phyloP scores from a whole-genome alignment of 2,113 vertebrate species.

The Scomber colias region DNA sequence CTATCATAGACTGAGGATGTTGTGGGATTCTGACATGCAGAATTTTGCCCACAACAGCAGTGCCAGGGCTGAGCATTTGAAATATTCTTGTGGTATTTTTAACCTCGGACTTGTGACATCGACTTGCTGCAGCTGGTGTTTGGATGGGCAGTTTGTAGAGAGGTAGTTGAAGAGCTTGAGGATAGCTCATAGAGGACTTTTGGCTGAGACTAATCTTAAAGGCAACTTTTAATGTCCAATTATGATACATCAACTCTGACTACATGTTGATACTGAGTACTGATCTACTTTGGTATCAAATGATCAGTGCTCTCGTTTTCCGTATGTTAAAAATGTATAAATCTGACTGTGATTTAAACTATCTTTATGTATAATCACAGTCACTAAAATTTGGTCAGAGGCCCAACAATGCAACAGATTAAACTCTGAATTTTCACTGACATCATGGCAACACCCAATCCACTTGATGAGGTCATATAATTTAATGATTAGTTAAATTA shows the following conservation, averaged over 20 bases:
- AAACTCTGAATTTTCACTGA: too few relatives aligned
- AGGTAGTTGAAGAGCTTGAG: background rate
- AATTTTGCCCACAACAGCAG: slow-evolving; percentile 3
- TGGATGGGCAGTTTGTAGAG: background rate
- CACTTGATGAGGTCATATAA: too few relatives aligned
- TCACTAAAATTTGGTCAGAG: too few relatives aligned
- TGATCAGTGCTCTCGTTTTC: too few relatives aligned
- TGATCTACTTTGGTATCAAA: too few relatives aligned
- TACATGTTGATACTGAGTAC: too few relatives aligned
- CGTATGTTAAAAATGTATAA: too few relatives aligned
- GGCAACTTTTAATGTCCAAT: background rate
- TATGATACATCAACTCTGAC: background rate
- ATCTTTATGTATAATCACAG: too few relatives aligned
- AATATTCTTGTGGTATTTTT: slow-evolving; percentile 17
- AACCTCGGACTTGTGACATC: slow-evolving; percentile 5
- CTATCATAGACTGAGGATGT: slow-evolving; percentile 28
- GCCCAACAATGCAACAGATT: too few relatives aligned
- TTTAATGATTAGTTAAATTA: too few relatives aligned
- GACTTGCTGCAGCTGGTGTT: slow-evolving; percentile 1
- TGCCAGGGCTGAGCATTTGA: slow-evolving; percentile 21
- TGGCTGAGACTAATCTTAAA: background rate
- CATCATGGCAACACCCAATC: too few relatives aligned
- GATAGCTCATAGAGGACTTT: background rate
- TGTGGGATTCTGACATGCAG: slow-evolving; percentile 27
- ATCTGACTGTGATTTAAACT: too few relatives aligned